Evolutionary conservation across 2,113 vertebrate species (phyloP), one percentile per base, ranked within the genome.

Genomic region (Trichechus manatus): DNA sequence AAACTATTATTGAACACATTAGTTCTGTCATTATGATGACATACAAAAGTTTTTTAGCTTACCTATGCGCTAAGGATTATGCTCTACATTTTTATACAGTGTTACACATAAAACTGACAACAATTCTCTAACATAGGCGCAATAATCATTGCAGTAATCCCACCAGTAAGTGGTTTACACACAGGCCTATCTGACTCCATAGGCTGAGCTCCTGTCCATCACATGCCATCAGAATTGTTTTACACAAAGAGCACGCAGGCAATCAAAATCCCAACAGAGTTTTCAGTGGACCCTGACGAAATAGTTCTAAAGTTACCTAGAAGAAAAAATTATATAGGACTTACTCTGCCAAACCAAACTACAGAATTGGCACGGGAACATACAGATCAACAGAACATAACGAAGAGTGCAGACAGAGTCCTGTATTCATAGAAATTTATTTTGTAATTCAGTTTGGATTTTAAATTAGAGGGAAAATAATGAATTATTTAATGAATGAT

Each of bases 401-500:
- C 44, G 44, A 85, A 89, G 33, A 59, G 56, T 36, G n/a, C 17
- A 88, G 36, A 83, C 39, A 39, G 39, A 89, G 27, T 87, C 36
- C 15, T 47, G 5, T 50, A 77, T 42, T 31, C 27, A 14, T 56
- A 64, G 25, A n/a, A 89, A 92, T 83, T 79, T 36, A 81, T 56
- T 74, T 80, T 75, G 59, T 47, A 47, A 85, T 82, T 93, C n/a
- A 17, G 23, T 53, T 86, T 85, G 74, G 39, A 47, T 74, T 93
- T 95, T 87, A 33, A 95, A 63, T 9, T 81, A 33, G 61, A 68
- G 19, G 59, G 39, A 39, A 75, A 72, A 68, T 22, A 84, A 87
- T 75, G n/a, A 93, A 86, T 81, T 81, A 82, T 59, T 56, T 87
- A 89, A 80, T 36, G 89, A 96, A 64, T 29, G 22, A 85, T 79